These are phyloP conservation scores for Elymnias hypermnestra DNA, from an alignment of 1,140 invertebrate genomes.

Conservation along the genomic window DNA sequence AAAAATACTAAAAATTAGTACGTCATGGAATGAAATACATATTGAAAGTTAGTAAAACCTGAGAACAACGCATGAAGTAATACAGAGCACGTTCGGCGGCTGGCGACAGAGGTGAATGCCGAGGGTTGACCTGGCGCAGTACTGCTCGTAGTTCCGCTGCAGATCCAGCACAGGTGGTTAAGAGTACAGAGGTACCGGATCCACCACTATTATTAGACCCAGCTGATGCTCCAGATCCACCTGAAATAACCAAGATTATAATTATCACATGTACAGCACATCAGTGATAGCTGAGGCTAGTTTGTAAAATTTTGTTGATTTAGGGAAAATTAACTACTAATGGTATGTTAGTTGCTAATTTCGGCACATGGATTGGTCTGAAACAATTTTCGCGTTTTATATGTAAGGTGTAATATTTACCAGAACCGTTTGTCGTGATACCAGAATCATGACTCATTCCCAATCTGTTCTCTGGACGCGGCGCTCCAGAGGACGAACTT, in stretches of 20 bases:
- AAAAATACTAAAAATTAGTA: too few relatives aligned
- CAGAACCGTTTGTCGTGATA: conserved; percentile 72
- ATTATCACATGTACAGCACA: too few relatives aligned
- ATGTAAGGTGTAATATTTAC: too few relatives aligned
- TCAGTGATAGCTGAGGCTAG: too few relatives aligned
- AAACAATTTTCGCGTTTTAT: too few relatives aligned
- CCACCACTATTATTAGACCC: conserved; percentile 29
- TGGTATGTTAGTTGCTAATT: too few relatives aligned
- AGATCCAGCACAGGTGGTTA: conserved; percentile 93
- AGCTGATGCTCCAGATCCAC: conserved; percentile 28
- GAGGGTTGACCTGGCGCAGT: conserved; percentile 74
- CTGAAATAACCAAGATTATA: conserved; percentile 1
- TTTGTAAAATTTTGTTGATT: too few relatives aligned
- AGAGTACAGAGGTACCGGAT: conserved; percentile 80
- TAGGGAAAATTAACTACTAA: too few relatives aligned
- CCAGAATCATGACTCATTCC: conserved; percentile 63
- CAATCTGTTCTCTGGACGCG: conserved; percentile 49
- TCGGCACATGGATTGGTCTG: too few relatives aligned
- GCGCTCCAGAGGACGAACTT: conserved; percentile 67
- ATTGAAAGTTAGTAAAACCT: too few relatives aligned
- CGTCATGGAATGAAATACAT: too few relatives aligned
- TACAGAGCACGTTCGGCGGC: conserved; percentile 86
- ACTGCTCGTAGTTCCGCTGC: conserved; percentile 86
- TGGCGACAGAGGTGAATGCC: conserved; percentile 70
- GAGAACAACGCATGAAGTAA: conserved; percentile 94